phyloP scores from a whole-genome alignment of 2,113 vertebrate genomes.

The Pseudopodoces humilis region DNA sequence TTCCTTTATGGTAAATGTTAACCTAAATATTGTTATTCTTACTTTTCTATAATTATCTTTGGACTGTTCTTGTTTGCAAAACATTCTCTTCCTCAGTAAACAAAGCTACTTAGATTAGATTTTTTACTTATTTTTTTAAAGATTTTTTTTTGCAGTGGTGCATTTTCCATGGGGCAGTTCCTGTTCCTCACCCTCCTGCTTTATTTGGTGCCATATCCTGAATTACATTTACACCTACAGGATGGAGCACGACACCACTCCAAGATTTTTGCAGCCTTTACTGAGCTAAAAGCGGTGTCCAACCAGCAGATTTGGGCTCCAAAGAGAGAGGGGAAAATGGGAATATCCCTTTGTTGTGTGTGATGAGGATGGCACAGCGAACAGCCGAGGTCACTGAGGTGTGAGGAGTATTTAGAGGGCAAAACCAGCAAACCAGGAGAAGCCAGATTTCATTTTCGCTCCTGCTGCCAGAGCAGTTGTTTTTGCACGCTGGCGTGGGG shows the following conservation, averaged over 20 bases:
- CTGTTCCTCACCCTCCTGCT: neutral
- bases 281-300: neutral
- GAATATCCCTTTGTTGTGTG: neutral
- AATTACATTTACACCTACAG: neutral
- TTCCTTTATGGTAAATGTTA: neutral
- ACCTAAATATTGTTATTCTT: neutral
- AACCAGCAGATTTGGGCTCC: neutral
- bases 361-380: neutral
- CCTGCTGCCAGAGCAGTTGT: neutral
- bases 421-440: neutral
- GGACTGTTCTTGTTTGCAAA: neutral
- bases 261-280: neutral
- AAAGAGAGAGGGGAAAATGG: neutral
- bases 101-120: neutral
- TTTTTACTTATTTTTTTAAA: neutral
- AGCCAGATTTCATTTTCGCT: neutral
- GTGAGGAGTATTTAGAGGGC: neutral
- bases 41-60: neutral
- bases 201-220: neutral
- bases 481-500: neutral
- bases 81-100: neutral
- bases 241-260: neutral
- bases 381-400: neutral
- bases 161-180: neutral
- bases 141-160: neutral